A percentile compares a stretch with the other conserved stretches of the same genome.
Conservation (phyloP, 2,888 invertebrate genomes). For the Rhamphomyia laevipes region DNA sequence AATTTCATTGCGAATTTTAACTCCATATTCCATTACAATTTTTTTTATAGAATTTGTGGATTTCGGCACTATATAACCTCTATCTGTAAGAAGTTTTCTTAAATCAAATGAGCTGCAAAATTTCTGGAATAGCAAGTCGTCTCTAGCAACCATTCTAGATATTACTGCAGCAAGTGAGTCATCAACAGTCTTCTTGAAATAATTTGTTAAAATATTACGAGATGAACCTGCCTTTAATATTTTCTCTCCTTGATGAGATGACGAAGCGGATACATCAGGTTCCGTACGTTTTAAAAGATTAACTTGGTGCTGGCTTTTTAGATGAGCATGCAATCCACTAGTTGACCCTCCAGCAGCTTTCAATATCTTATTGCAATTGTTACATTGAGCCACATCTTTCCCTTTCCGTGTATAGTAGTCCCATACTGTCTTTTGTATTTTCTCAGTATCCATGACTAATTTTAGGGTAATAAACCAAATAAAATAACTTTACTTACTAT, state of each 20-base stretch:
- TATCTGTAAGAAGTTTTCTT: neutral
- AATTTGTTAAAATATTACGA: neutral
- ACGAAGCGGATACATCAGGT: neutral
- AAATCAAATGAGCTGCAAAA: neutral
- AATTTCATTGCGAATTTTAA: neutral
- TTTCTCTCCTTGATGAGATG: too few relatives aligned
- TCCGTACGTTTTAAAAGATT: neutral
- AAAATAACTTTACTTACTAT: too few relatives aligned
- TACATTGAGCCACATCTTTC: neutral
- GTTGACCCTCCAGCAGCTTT: neutral
- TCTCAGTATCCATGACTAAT: too few relatives aligned
- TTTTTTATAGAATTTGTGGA: neutral
- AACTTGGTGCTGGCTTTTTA: neutral
- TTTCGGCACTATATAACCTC: conserved; percentile 1
- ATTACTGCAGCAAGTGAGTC: neutral
- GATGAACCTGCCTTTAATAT: too few relatives aligned
- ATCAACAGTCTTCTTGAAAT: neutral
- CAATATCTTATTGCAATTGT: neutral
- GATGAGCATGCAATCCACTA: neutral
- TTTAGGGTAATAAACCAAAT: too few relatives aligned
- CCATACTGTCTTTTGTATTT: too few relatives aligned
- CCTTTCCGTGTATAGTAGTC: too few relatives aligned
- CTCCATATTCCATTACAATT: neutral
- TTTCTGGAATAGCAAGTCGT: neutral
- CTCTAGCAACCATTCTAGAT: neutral